Evolutionary conservation across 1,140 invertebrate genomes (phyloP).

Genomic region (Drosophila lacteicornis): DNA sequence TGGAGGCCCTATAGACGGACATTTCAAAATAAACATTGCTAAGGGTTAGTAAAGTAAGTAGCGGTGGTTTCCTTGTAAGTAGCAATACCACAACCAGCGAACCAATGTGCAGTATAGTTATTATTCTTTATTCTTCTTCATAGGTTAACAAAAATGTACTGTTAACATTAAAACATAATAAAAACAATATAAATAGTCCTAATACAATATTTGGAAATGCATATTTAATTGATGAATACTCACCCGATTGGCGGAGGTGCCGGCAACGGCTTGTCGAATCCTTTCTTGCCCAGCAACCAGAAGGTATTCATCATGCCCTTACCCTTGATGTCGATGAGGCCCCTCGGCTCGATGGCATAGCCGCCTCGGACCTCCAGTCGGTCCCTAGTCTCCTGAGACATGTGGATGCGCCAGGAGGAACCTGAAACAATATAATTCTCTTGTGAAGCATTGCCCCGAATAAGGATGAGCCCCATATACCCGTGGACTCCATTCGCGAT

Average conservation of each 20-base stretch:
- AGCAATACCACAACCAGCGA: no score
- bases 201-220: no score
- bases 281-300: slow-evolving; percentile 95
- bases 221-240: slow-evolving; percentile 70
- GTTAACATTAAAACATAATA: no score
- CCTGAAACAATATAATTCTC: slow-evolving; percentile 84
- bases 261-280: slow-evolving; percentile 94
- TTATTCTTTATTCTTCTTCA: no score
- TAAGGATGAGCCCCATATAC: slow-evolving; percentile 85
- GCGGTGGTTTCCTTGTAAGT: no score
- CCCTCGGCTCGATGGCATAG: slow-evolving; percentile 92
- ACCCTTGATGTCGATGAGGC: slow-evolving; percentile 94
- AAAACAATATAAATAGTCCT: background rate
- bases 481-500: slow-evolving; percentile 94
- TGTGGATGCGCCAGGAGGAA: slow-evolving; percentile 92
- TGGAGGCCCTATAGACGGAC: no score
- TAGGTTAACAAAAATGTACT: no score
- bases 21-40: no score
- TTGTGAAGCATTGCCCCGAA: no score
- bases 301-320: slow-evolving; percentile 96
- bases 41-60: no score
- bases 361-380: slow-evolving; percentile 91
- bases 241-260: slow-evolving; percentile 91
- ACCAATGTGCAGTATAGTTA: no score
- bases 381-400: slow-evolving; percentile 91